Conservation (phyloP, 2,888 invertebrate genomes). For the Cryptocephalus moraei region DNA sequence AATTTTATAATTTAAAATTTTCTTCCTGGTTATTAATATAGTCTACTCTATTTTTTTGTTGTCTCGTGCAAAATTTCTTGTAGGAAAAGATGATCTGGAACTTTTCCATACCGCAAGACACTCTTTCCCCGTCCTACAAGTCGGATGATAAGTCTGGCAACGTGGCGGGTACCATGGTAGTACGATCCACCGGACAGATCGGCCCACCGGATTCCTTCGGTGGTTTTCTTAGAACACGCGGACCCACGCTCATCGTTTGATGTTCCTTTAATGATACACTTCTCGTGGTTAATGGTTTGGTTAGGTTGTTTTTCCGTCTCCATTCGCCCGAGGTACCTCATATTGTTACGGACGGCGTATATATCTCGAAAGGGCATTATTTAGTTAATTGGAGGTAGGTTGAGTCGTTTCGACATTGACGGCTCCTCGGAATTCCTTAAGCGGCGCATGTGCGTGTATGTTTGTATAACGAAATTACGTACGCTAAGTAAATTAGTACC, state of each 20-base stretch:
- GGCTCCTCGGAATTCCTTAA: too few relatives aligned
- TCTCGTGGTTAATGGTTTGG: slow-evolving; percentile 8
- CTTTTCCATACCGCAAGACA: too few relatives aligned
- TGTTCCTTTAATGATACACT: slow-evolving; percentile 15
- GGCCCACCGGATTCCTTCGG: slow-evolving; percentile 30
- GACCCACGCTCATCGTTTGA: slow-evolving; percentile 13
- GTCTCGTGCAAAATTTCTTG: too few relatives aligned
- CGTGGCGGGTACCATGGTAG: neutral
- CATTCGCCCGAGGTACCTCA: neutral
- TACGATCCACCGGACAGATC: slow-evolving; percentile 22
- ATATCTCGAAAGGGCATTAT: neutral
- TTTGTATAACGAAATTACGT: too few relatives aligned
- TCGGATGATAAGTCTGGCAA: neutral
- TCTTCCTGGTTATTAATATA: too few relatives aligned
- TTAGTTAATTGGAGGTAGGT: neutral
- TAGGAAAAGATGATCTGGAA: too few relatives aligned
- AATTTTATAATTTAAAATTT: too few relatives aligned
- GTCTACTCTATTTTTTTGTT: too few relatives aligned
- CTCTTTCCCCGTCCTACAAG: too few relatives aligned
- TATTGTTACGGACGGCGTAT: neutral
- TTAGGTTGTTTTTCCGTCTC: neutral
- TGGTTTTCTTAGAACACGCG: slow-evolving; percentile 22
- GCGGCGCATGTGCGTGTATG: too few relatives aligned
- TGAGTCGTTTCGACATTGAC: neutral
- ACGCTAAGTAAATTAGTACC: too few relatives aligned